Evolutionary conservation across 64 coral and sea anemone species (phyloP).

Genomic region (Montipora cactus): DNA sequence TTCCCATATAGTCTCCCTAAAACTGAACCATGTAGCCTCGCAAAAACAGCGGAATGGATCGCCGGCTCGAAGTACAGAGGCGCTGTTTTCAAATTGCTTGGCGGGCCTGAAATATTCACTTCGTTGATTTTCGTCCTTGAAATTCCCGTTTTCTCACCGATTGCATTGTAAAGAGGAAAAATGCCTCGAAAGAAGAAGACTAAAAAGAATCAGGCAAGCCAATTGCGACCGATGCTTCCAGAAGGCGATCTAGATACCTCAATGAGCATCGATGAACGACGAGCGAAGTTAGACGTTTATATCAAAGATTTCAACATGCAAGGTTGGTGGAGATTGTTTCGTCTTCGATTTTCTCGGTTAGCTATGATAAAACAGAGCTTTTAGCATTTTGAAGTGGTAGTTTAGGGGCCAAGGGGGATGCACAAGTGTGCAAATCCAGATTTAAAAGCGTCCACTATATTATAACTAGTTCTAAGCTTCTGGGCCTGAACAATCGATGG

Average conservation of each 20-base stretch:
- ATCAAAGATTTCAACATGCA: conserved; percentile 87
- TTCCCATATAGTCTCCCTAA: too few species aligned
- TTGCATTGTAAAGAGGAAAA: conserved; percentile 2
- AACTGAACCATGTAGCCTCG: neutral
- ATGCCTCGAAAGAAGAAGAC: conserved; percentile 89
- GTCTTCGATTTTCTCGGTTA: neutral
- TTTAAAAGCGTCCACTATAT: too few species aligned
- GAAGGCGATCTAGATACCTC: conserved; percentile 87
- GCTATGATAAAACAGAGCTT: neutral
- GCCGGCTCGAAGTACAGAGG: conserved; percentile 15
- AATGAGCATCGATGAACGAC: conserved; percentile 80
- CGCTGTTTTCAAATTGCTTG: conserved; percentile 44
- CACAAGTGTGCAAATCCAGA: too few species aligned
- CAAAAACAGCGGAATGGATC: neutral
- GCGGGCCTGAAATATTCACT: neutral
- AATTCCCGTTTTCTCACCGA: neutral
- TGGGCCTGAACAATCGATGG: too few species aligned
- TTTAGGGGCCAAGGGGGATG: too few species aligned
- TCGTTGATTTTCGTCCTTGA: conserved; percentile 16
- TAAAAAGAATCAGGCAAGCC: conserved; percentile 50
- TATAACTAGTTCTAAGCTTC: too few species aligned
- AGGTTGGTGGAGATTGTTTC: conserved; percentile 24
- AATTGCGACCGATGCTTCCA: conserved; percentile 77
- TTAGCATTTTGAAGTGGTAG: neutral
- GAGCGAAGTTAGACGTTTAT: conserved; percentile 81